Percentiles rank a stretch among this genome's conserved stretches.
Evolutionary conservation across 2,888 invertebrate genomes (phyloP).

Genomic region (Drosophila kuntzei): DNA sequence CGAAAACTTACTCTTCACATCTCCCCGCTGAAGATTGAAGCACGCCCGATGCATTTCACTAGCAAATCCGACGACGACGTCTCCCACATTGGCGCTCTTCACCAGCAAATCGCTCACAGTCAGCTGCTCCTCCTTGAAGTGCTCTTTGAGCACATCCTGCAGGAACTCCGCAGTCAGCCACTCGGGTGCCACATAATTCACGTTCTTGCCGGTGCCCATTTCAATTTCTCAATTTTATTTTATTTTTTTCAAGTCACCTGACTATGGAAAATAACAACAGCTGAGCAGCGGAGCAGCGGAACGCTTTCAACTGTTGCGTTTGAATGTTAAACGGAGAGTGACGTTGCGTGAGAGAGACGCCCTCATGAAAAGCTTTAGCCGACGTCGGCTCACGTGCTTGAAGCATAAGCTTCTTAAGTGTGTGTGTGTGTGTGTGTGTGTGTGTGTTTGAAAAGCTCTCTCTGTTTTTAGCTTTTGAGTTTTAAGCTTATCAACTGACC

Average conservation of each 20-base stretch:
- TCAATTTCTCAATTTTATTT: constrained; percentile 21
- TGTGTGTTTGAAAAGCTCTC: constrained; percentile 56
- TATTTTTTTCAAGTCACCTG: constrained; percentile 77
- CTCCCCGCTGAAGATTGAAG: constrained; percentile 79
- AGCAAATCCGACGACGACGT: constrained; percentile 81
- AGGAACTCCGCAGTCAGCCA: constrained; percentile 83
- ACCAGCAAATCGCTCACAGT: constrained; percentile 77
- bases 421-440: neutral
- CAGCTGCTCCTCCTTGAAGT: constrained; percentile 83
- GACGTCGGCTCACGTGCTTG: constrained; percentile 48
- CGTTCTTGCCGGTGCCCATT: constrained; percentile 82
- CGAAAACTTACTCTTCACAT: constrained; percentile 78
- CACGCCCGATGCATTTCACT: constrained; percentile 85
- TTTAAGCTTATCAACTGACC: constrained; percentile 16
- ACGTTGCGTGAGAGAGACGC: constrained; percentile 17
- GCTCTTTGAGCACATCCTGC: constrained; percentile 84
- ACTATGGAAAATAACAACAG: constrained; percentile 50
- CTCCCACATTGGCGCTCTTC: constrained; percentile 68
- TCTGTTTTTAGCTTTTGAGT: constrained; percentile 38
- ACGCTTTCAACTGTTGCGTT: constrained; percentile 36
- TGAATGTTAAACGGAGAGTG: constrained; percentile 43
- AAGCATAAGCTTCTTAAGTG: neutral
- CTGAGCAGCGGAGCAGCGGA: constrained; percentile 46
- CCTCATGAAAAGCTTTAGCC: constrained; percentile 20
- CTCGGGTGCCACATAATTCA: constrained; percentile 81